Conservation (phyloP, 2,113 vertebrate genomes). For the Trematocara nigrifrons region DNA sequence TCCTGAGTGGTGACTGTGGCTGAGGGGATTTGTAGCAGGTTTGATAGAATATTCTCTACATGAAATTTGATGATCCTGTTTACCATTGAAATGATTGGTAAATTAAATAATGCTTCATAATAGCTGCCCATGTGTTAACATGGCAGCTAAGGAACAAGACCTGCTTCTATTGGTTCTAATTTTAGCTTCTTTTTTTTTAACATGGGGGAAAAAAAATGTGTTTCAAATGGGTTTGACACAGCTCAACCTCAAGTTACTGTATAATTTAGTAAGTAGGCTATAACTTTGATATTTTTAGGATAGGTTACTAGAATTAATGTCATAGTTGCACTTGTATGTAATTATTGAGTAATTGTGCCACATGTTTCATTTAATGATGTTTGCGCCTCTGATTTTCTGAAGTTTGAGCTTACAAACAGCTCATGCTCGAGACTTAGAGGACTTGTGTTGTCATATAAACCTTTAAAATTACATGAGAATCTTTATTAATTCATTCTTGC, state of each 20-base stretch:
- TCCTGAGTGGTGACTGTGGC: neutral
- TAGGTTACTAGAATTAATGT: neutral
- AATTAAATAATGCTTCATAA: neutral
- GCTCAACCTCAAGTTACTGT: neutral
- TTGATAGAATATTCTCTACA: neutral
- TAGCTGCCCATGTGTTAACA: neutral
- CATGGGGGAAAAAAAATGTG: rapidly evolving
- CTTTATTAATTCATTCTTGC: neutral
- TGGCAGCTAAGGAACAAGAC: neutral
- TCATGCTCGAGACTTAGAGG: neutral
- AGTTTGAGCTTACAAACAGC: neutral
- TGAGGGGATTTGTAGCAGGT: rapidly evolving
- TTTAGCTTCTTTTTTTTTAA: neutral
- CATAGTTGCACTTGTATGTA: neutral
- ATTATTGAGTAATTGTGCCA: neutral
- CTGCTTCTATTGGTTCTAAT: neutral
- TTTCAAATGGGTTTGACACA: neutral
- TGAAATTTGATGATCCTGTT: neutral
- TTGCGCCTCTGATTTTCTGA: neutral
- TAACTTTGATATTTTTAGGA: neutral
- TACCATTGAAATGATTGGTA: neutral
- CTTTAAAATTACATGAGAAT: neutral
- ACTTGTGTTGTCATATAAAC: neutral
- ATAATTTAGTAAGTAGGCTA: neutral
- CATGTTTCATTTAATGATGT: neutral